Conservation (phyloP, 2,888 invertebrate genomes). For the Sericinus montela region DNA sequence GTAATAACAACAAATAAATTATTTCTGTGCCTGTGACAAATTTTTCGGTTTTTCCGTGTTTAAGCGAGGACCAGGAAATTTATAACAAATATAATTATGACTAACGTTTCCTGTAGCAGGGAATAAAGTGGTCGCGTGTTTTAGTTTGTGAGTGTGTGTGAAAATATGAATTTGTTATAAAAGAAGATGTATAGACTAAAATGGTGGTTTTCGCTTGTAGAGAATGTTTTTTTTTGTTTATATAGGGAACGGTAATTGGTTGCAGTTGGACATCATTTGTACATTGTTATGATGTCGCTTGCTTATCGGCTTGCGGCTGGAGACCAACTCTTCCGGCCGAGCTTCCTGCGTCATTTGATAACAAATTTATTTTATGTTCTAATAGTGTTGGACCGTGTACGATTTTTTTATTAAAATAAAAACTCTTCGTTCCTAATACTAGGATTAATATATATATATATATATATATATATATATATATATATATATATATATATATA, state of each 20-base stretch:
- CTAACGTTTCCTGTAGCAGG: too few species aligned
- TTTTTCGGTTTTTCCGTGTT: neutral
- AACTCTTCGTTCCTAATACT: too few species aligned
- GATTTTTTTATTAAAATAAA: neutral
- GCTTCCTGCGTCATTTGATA: slow-evolving; percentile 57
- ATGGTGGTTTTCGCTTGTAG: too few species aligned
- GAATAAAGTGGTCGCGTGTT: too few species aligned
- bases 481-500: too few species aligned
- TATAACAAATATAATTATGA: neutral
- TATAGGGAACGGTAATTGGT: slow-evolving; percentile 9
- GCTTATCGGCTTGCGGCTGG: slow-evolving; percentile 31
- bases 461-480: too few species aligned
- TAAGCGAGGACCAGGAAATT: neutral
- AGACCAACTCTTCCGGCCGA: slow-evolving; percentile 47
- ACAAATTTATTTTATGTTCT: slow-evolving; percentile 28
- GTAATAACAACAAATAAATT: too few species aligned
- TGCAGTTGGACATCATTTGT: slow-evolving; percentile 1
- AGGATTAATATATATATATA: too few species aligned
- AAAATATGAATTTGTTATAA: too few species aligned
- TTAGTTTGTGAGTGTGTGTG: too few species aligned
- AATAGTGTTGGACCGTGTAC: slow-evolving; percentile 39
- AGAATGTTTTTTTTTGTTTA: too few species aligned
- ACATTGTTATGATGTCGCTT: neutral
- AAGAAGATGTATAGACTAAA: too few species aligned
- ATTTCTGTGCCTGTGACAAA: neutral